Evolutionary conservation across 2,113 vertebrate genomes (phyloP).

Genomic region (Seriola quinqueradiata): DNA sequence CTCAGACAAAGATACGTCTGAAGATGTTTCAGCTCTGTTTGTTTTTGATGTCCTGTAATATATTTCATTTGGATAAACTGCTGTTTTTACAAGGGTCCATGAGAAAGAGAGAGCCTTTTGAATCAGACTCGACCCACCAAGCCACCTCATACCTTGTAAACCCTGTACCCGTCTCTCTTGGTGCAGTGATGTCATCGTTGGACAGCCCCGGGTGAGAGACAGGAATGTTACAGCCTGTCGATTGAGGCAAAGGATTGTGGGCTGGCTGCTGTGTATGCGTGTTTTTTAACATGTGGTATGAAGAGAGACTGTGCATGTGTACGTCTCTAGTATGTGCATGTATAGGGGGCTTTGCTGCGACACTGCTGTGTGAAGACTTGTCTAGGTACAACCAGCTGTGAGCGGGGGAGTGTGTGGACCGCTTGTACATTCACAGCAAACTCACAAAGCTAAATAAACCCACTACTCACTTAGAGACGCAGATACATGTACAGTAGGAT

Average conservation of each 20-base stretch:
- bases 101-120: constrained; percentile 24
- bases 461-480: constrained; percentile 29
- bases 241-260: constrained; percentile 76
- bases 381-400: constrained; percentile 66
- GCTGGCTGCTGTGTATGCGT: constrained; percentile 49
- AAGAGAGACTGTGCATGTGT: constrained; percentile 52
- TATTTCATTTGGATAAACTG: constrained; percentile 31
- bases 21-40: constrained; percentile 2
- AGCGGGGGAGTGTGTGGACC: constrained; percentile 44
- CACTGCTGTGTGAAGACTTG: constrained; percentile 71
- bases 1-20: not conserved
- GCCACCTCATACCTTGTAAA: constrained; percentile 51
- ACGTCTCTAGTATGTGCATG: constrained; percentile 40
- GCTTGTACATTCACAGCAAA: constrained; percentile 70
- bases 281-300: constrained; percentile 58
- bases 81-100: constrained; percentile 16
- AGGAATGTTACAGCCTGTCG: constrained; percentile 82
- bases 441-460: constrained; percentile 69
- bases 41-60: constrained; percentile 22
- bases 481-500: constrained; percentile 39
- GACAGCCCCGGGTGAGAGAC: constrained; percentile 51
- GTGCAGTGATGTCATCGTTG: constrained; percentile 69
- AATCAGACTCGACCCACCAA: not conserved
- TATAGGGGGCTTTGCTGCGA: constrained; percentile 46
- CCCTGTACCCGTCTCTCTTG: constrained; percentile 24